A percentile compares a stretch with the other conserved stretches of the same genome.
These are phyloP conservation scores for human DNA, from an alignment of 2,113 vertebrate genomes.

Conservation along the genomic window DNA sequence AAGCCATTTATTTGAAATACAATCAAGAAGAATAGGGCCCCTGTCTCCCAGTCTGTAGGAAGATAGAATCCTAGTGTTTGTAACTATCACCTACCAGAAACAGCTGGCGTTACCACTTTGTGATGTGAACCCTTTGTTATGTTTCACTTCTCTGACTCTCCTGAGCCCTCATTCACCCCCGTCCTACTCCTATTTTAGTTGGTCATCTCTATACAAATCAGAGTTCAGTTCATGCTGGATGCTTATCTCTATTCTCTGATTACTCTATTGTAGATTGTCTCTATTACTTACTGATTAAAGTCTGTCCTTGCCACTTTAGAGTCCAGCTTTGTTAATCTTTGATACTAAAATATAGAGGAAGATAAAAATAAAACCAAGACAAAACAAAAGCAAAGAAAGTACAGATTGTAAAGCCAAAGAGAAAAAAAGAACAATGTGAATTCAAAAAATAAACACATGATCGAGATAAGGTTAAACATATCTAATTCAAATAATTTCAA, in stretches of 20 bases:
- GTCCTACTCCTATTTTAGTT: not conserved
- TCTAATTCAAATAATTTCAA: conserved; percentile 33
- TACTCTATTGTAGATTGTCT: too few relatives aligned
- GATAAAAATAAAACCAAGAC: not conserved
- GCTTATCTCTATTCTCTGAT: not conserved
- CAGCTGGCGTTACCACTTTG: not conserved
- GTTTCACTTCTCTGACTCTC: not conserved
- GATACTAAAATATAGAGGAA: not conserved
- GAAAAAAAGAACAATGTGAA: not conserved
- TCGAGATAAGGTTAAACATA: conserved; percentile 12
- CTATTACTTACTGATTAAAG: not conserved
- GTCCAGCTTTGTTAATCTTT: not conserved
- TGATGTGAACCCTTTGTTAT: not conserved
- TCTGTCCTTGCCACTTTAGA: not conserved
- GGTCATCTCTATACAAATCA: not conserved
- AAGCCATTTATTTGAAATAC: not conserved
- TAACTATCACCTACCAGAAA: not conserved
- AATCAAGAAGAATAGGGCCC: not conserved
- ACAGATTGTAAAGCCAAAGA: not conserved
- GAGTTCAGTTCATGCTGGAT: not conserved
- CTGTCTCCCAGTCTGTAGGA: not conserved
- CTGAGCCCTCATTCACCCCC: not conserved
- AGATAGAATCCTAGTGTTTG: not conserved
- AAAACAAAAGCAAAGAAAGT: not conserved
- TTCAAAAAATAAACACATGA: not conserved